phyloP scores from a whole-genome alignment of 2,888 invertebrate species.

The Drosophila aldrichi region DNA sequence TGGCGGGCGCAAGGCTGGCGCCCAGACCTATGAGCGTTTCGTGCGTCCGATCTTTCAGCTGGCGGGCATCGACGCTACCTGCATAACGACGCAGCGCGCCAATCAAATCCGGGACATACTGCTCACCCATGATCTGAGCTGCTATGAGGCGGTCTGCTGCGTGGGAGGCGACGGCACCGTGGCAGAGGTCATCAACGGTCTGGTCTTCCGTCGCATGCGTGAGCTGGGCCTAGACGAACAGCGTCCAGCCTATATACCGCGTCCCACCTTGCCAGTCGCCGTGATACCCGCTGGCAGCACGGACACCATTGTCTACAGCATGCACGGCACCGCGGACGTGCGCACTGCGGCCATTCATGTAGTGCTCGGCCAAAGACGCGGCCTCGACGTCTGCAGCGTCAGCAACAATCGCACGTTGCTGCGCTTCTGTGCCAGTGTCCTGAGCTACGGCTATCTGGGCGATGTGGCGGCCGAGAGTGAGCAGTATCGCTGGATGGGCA shows the following conservation, averaged over 20 bases:
- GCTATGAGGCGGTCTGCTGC: slow-evolving; percentile 90
- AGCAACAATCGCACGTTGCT: slow-evolving; percentile 87
- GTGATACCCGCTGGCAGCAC: slow-evolving; percentile 91
- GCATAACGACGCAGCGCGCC: slow-evolving; percentile 90
- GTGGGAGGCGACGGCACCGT: slow-evolving; percentile 96
- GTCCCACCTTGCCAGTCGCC: slow-evolving; percentile 85
- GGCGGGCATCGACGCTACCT: slow-evolving; percentile 89
- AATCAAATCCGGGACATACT: slow-evolving; percentile 91
- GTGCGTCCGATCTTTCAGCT: slow-evolving; percentile 89
- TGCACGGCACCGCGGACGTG: slow-evolving; percentile 92
- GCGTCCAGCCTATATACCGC: slow-evolving; percentile 82
- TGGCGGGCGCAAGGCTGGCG: slow-evolving; percentile 91
- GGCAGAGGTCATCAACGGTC: slow-evolving; percentile 92
- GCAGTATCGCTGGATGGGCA: slow-evolving; percentile 94
- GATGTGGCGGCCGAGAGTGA: slow-evolving; percentile 93
- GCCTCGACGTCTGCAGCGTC: slow-evolving; percentile 92
- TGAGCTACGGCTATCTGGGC: slow-evolving; percentile 94
- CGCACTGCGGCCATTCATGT: slow-evolving; percentile 93
- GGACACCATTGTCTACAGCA: slow-evolving; percentile 91
- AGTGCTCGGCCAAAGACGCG: slow-evolving; percentile 90
- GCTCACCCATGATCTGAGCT: slow-evolving; percentile 87
- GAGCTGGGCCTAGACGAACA: slow-evolving; percentile 79
- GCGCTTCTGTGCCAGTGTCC: slow-evolving; percentile 90
- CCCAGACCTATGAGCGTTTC: slow-evolving; percentile 90
- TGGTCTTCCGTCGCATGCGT: slow-evolving; percentile 87